Evolutionary conservation across 2,797 vertebrate genomes (phyloP).

Genomic region (Tapera naevia): DNA sequence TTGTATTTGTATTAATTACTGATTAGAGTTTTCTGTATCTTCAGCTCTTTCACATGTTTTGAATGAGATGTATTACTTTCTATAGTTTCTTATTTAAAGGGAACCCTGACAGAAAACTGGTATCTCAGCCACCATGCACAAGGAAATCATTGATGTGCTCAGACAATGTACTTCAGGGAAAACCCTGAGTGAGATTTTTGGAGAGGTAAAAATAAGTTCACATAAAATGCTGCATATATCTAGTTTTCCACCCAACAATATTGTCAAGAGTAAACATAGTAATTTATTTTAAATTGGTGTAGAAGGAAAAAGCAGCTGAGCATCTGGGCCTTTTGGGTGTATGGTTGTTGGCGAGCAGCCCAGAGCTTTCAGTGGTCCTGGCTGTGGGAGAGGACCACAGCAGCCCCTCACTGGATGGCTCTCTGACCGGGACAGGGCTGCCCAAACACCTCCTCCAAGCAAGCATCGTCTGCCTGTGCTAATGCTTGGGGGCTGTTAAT

Average conservation of each 20-base stretch:
- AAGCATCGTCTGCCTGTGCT: neutral
- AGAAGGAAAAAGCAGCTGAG: neutral
- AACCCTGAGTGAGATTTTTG: neutral
- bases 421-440: accelerated
- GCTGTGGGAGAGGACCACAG: neutral
- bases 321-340: neutral
- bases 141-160: neutral
- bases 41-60: conserved; percentile 24
- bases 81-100: neutral
- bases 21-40: conserved; percentile 68
- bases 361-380: neutral
- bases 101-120: neutral
- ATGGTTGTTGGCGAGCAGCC: neutral
- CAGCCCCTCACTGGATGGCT: neutral
- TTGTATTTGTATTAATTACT: conserved; percentile 72
- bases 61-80: conserved; percentile 40
- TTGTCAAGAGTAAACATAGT: neutral
- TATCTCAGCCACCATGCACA: neutral
- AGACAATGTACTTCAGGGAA: neutral
- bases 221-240: neutral
- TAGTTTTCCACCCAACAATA: neutral
- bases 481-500: neutral
- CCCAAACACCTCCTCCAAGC: accelerated
- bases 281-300: neutral
- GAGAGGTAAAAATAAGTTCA: conserved; percentile 15